Percentiles rank a stretch among this genome's conserved stretches.
phyloP scores from a whole-genome alignment of 2,888 invertebrate species.

The Luperina testacea region DNA sequence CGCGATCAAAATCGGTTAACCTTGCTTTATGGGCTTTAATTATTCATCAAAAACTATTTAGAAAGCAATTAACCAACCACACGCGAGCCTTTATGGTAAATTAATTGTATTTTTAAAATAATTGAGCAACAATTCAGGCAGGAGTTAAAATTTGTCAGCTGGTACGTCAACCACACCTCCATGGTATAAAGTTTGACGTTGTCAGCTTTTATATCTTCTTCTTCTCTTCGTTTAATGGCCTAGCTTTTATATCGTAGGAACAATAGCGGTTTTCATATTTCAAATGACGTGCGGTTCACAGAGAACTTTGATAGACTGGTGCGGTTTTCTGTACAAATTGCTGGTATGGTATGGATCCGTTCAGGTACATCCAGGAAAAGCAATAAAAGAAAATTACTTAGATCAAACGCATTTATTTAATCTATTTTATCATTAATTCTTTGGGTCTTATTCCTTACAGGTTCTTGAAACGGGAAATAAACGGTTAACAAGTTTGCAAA shows the following conservation, averaged over 20 bases:
- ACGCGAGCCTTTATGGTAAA: neutral
- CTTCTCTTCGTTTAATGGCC: no score
- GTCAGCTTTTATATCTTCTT: neutral
- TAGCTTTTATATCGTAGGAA: neutral
- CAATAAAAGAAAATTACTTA: slow-evolving; percentile 12
- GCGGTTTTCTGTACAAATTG: neutral
- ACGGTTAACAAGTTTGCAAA: neutral
- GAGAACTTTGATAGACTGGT: no score
- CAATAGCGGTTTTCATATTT: neutral
- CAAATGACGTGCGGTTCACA: neutral
- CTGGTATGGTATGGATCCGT: neutral
- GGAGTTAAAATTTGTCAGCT: no score
- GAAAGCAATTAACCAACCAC: slow-evolving; percentile 14
- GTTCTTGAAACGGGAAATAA: neutral
- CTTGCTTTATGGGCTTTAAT: slow-evolving; percentile 23
- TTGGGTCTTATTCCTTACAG: slow-evolving; percentile 9
- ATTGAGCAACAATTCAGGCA: neutral
- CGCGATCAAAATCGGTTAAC: slow-evolving; percentile 35
- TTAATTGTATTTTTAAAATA: neutral
- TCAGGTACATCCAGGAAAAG: neutral
- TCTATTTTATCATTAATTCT: slow-evolving; percentile 16
- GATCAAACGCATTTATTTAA: slow-evolving; percentile 22
- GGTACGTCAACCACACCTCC: neutral
- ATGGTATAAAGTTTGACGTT: neutral
- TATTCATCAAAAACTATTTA: slow-evolving; percentile 32